These are phyloP conservation scores for Proisotoma minuta DNA, from an alignment of 2,888 invertebrate genomes.

Conservation along the genomic window DNA sequence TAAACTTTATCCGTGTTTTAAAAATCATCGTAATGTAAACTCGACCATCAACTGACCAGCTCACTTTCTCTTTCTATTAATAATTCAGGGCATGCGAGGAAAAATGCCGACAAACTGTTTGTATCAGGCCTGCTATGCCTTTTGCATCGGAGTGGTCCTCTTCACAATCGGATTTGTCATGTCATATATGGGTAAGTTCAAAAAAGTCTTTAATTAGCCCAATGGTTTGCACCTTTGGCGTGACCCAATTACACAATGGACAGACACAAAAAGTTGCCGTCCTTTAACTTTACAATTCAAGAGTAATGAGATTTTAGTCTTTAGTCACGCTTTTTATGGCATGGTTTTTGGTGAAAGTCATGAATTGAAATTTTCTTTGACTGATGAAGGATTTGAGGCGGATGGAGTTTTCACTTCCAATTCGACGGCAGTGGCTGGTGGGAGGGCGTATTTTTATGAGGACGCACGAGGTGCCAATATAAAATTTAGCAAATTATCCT, in stretches of 20 bases:
- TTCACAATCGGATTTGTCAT: conserved; percentile 86
- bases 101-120: conserved; percentile 84
- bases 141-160: conserved; percentile 77
- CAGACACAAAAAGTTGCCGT: no score
- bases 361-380: conserved; percentile 14
- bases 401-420: conserved; percentile 44
- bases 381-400: conserved; percentile 41
- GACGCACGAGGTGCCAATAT: conserved; percentile 37
- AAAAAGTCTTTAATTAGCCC: no score
- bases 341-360: no score
- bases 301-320: no score
- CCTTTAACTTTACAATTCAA: no score
- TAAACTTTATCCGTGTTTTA: no score
- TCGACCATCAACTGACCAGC: no score
- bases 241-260: no score
- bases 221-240: no score
- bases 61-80: no score
- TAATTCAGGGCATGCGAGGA: conserved; percentile 67
- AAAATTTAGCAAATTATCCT: conserved; percentile 82
- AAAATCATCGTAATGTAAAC: no score
- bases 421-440: conserved; percentile 33
- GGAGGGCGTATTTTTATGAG: conserved; percentile 28
- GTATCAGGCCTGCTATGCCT: conserved; percentile 90
- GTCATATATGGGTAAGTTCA: conserved; percentile 83
- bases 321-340: no score